A percentile compares a stretch with the other conserved stretches of the same genome.
These are phyloP conservation scores for Greenwoodochromis staneri DNA, from an alignment of 2,113 vertebrate genomes.

Conservation along the genomic window DNA sequence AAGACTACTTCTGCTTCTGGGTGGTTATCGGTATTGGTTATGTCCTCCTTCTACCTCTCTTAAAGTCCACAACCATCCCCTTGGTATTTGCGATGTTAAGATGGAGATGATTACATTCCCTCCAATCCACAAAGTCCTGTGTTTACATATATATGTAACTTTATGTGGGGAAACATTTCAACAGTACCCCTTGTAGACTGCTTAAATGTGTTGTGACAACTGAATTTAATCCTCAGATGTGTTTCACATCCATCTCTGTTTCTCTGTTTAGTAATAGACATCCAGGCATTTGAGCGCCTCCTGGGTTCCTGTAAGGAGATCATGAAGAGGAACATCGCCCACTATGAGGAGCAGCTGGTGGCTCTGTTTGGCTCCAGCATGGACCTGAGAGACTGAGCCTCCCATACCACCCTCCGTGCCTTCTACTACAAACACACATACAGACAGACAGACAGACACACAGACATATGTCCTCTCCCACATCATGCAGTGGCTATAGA, in stretches of 20 bases:
- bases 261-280: conserved; percentile 84
- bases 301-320: conserved; percentile 99
- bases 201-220: background rate
- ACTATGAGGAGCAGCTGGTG: conserved; percentile 98
- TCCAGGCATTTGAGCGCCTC: conserved; percentile 96
- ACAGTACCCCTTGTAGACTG: background rate
- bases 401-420: conserved; percentile 69
- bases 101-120: background rate
- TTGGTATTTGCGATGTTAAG: background rate
- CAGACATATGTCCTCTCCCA: conserved; percentile 6
- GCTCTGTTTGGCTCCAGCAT: conserved; percentile 97
- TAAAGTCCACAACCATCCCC: background rate
- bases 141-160: background rate
- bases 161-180: background rate
- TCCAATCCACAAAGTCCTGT: background rate
- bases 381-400: conserved; percentile 86
- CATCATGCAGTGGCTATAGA: conserved; percentile 25
- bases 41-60: background rate
- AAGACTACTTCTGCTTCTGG: background rate
- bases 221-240: background rate
- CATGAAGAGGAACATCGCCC: conserved; percentile 99
- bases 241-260: background rate
- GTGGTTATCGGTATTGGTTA: background rate
- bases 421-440: conserved; percentile 56
- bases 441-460: conserved; percentile 24